Evolutionary conservation across 2,113 vertebrate species (phyloP).

Genomic region (Notechis scutatus): DNA sequence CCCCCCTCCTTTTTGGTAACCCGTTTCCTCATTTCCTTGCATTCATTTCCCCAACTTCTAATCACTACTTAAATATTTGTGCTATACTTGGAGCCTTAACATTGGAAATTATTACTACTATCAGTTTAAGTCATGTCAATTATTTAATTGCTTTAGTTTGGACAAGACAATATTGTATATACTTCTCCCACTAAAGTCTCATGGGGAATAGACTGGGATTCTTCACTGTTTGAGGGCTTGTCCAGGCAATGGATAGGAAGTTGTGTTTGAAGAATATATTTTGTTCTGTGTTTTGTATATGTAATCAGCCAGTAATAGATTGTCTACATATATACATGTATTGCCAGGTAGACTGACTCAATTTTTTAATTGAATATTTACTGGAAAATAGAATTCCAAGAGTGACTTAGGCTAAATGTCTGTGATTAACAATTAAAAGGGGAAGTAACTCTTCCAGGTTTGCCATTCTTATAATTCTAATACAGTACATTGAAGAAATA

Average conservation of each 20-base stretch:
- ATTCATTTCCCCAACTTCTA: background rate
- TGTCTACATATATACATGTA: background rate
- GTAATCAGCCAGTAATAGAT: background rate
- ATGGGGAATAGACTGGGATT: background rate
- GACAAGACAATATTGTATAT: background rate
- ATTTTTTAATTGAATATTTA: background rate
- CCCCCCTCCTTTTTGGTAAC: background rate
- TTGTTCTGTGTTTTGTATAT: background rate
- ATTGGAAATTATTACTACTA: background rate
- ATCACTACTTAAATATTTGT: background rate
- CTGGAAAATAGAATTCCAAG: background rate
- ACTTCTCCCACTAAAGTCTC: background rate
- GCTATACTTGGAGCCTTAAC: background rate
- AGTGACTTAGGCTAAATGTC: background rate
- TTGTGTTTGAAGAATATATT: background rate
- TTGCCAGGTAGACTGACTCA: background rate
- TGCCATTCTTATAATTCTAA: background rate
- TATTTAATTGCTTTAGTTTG: background rate
- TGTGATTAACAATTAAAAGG: background rate
- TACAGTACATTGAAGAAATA: background rate
- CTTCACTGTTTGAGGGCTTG: background rate
- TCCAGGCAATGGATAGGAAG: background rate
- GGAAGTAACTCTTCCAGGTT: background rate
- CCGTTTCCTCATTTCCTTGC: background rate
- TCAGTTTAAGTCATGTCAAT: background rate